Percentiles rank a stretch among this genome's conserved stretches.
phyloP scores from a whole-genome alignment of 2,113 vertebrate genomes.

The Caranx ignobilis region DNA sequence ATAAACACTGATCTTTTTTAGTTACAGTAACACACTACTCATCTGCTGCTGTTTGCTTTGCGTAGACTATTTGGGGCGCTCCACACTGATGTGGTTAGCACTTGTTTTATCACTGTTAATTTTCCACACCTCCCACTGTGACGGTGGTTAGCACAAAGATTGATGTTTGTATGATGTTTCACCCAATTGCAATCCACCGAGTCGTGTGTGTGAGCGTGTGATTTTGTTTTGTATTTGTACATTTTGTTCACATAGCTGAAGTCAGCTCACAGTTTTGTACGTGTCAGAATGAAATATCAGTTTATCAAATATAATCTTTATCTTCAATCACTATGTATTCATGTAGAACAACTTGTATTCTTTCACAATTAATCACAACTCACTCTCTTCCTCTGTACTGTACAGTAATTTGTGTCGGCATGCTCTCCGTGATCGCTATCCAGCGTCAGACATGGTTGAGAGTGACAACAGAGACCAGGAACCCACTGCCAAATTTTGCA shows the following conservation, averaged over 20 bases:
- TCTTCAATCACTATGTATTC: constrained; percentile 29
- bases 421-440: constrained; percentile 70
- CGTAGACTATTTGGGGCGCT: constrained; percentile 5
- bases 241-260: not conserved
- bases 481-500: constrained; percentile 22
- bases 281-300: not conserved
- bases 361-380: constrained; percentile 73
- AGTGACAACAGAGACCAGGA: constrained; percentile 22
- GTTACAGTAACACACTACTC: constrained; percentile 31
- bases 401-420: constrained; percentile 79
- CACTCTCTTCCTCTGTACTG: constrained; percentile 80
- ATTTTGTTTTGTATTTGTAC: not conserved
- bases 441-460: not conserved
- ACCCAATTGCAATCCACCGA: not conserved
- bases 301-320: not conserved
- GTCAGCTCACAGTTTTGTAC: not conserved
- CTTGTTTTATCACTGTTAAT: constrained; percentile 28
- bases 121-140: constrained; percentile 22
- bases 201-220: not conserved
- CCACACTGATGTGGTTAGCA: constrained; percentile 29
- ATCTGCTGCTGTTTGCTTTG: constrained; percentile 28
- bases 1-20: constrained; percentile 50
- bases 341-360: constrained; percentile 1
- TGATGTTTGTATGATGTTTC: not conserved
- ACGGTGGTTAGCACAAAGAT: constrained; percentile 9